These are phyloP conservation scores for Syrrhaptes paradoxus DNA, from an alignment of 2,113 vertebrate species.

Conservation along the genomic window DNA sequence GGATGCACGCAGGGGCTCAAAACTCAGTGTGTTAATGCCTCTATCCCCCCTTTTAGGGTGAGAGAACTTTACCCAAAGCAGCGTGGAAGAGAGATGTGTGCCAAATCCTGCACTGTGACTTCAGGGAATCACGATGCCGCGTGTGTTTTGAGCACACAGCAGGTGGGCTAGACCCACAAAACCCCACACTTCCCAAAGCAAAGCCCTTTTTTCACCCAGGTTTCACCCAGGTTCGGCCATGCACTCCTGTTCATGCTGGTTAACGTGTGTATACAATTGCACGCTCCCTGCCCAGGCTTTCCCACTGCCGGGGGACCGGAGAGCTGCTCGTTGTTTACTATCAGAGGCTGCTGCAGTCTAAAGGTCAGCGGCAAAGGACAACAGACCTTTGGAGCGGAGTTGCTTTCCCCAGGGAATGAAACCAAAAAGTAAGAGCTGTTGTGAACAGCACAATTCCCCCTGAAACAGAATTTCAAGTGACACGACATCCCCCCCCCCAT, in stretches of 20 bases:
- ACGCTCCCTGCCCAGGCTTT: not conserved
- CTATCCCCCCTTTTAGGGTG: rapidly evolving
- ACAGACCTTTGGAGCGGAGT: constrained; percentile 44
- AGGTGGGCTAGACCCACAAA: not conserved
- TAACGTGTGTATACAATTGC: not conserved
- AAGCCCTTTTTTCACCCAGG: not conserved
- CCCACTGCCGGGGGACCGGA: not conserved
- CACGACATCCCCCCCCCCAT: rapidly evolving
- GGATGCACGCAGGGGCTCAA: rapidly evolving
- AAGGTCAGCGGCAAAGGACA: constrained; percentile 30
- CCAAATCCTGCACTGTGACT: not conserved
- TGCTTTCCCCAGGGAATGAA: not conserved
- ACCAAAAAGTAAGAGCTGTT: not conserved
- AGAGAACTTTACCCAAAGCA: not conserved
- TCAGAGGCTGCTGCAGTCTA: not conserved
- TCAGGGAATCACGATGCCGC: not conserved
- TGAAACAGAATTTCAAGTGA: not conserved
- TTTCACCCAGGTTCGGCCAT: not conserved
- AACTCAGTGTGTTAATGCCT: rapidly evolving
- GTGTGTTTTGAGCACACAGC: not conserved
- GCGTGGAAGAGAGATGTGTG: not conserved
- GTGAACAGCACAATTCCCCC: not conserved
- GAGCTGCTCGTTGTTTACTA: not conserved
- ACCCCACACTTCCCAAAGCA: not conserved
- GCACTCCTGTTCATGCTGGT: not conserved